Evolutionary conservation across 2,797 vertebrate species (phyloP).

Genomic region (Siniperca undulata): DNA sequence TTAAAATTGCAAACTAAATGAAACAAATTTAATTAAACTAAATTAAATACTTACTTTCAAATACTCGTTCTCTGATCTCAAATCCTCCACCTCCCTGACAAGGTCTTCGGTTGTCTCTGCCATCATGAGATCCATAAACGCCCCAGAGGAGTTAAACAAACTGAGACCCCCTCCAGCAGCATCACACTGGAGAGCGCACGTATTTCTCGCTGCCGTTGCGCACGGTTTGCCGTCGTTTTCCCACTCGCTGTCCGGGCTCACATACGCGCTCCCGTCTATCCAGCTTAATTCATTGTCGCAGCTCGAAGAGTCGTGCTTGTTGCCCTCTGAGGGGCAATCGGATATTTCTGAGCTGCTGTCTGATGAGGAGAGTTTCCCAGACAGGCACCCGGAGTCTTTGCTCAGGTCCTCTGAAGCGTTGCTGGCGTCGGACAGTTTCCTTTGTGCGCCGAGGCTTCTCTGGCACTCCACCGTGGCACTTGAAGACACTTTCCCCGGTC

Average conservation of each 20-base stretch:
- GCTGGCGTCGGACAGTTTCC: conserved; percentile 82
- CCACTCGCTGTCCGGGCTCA: conserved; percentile 45
- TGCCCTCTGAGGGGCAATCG: conserved; percentile 83
- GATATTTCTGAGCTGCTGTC: conserved; percentile 92
- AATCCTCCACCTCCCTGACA: conserved; percentile 92
- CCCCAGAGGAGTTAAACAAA: conserved; percentile 85
- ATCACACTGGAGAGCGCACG: conserved; percentile 58
- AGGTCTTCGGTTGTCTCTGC: conserved; percentile 87
- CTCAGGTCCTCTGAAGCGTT: conserved; percentile 81
- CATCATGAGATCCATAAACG: conserved; percentile 89
- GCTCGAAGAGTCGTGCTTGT: conserved; percentile 85
- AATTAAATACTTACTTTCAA: conserved; percentile 89
- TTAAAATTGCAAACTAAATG: neutral
- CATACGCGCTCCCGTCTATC: conserved; percentile 65
- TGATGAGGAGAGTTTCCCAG: conserved; percentile 84
- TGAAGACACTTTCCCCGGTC: conserved; percentile 64
- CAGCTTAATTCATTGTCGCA: conserved; percentile 82
- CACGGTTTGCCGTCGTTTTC: conserved; percentile 41
- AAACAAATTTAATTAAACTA: neutral
- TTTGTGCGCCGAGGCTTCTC: conserved; percentile 74
- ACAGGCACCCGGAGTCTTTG: conserved; percentile 82
- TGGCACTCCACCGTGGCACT: conserved; percentile 51
- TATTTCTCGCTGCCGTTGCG: conserved; percentile 45
- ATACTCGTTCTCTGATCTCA: conserved; percentile 98
- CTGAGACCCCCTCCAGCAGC: conserved; percentile 77